Evolutionary conservation across 2,113 vertebrate genomes (phyloP).

Genomic region (Amazona guildingii): DNA sequence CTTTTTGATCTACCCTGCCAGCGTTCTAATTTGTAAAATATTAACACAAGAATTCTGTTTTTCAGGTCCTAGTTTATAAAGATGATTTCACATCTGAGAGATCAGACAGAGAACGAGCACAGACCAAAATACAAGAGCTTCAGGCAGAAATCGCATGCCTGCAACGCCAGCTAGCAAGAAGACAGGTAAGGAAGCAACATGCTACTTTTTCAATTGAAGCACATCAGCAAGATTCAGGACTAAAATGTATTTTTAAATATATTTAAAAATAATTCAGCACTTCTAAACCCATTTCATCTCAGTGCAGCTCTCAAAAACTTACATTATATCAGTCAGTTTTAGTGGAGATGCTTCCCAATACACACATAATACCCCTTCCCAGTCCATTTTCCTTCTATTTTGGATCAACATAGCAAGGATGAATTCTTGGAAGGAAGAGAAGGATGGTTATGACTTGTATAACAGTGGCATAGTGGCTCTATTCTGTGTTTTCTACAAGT

Average conservation of each 20-base stretch:
- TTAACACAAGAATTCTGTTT: not conserved
- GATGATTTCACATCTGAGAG: constrained; percentile 91
- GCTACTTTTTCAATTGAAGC: not conserved
- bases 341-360: not conserved
- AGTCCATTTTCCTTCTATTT: not conserved
- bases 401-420: not conserved
- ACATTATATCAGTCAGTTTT: not conserved
- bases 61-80: constrained; percentile 86
- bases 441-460: not conserved
- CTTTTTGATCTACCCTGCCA: not conserved
- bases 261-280: not conserved
- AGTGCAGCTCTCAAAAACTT: not conserved
- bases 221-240: not conserved
- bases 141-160: constrained; percentile 79
- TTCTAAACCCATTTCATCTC: not conserved
- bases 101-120: constrained; percentile 88
- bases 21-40: not conserved
- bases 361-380: not conserved
- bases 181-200: constrained; percentile 76
- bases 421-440: not conserved
- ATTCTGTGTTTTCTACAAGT: not conserved
- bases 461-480: not conserved
- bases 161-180: constrained; percentile 73
- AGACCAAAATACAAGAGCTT: constrained; percentile 85
- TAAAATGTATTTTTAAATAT: not conserved